Evolutionary conservation across 1,140 invertebrate genomes (phyloP).

Genomic region (Atta texana): DNA sequence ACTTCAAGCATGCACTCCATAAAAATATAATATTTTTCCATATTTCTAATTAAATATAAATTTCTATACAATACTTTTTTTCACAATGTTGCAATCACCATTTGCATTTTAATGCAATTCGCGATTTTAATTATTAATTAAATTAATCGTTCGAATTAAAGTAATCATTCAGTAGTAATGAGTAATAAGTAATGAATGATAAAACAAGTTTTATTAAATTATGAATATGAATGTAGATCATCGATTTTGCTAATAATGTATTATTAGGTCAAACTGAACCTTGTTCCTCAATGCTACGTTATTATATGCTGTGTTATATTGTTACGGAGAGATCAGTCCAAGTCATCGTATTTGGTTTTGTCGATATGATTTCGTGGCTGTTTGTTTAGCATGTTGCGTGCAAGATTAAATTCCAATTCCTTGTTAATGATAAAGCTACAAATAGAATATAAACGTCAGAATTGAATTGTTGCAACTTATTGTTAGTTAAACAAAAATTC

Average conservation of each 20-base stretch:
- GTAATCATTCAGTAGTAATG: background rate
- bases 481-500: background rate
- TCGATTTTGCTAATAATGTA: background rate
- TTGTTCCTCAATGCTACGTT: background rate
- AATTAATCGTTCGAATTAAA: slow-evolving; percentile 11
- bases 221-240: background rate
- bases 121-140: background rate
- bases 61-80: background rate
- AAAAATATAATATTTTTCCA: background rate
- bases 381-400: background rate
- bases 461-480: background rate
- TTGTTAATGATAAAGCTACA: background rate
- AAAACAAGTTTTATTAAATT: slow-evolving; percentile 9
- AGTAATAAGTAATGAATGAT: background rate
- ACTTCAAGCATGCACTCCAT: background rate
- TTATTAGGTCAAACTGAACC: slow-evolving; percentile 15
- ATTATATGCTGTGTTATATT: slow-evolving; percentile 36
- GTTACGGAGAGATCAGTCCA: slow-evolving; percentile 24
- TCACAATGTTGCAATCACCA: background rate
- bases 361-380: background rate
- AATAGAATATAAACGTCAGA: background rate
- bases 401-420: background rate
- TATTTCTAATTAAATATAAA: slow-evolving; percentile 8
- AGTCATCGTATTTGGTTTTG: slow-evolving; percentile 33
- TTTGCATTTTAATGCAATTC: background rate